A percentile compares a stretch with the other conserved stretches of the same genome.
Conservation (phyloP, 1,140 invertebrate genomes). For the Callitettix versicolor region DNA sequence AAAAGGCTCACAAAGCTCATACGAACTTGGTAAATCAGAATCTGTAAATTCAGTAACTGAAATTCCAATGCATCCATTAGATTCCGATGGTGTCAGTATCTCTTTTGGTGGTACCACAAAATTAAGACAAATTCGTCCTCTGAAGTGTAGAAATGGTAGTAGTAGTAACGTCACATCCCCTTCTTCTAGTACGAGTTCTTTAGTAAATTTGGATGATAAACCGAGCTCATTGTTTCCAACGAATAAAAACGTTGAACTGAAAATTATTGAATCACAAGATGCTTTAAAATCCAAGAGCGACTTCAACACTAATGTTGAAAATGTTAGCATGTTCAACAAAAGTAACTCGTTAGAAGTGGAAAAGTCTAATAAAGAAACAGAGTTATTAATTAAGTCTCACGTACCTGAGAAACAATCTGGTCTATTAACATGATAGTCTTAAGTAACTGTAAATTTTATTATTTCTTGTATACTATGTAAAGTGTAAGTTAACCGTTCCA, state of each 20-base stretch:
- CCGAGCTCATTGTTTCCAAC: not conserved
- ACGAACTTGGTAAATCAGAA: slow-evolving; percentile 32
- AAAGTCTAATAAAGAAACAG: slow-evolving; percentile 18
- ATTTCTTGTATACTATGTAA: too few relatives aligned
- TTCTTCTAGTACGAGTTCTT: slow-evolving; percentile 9
- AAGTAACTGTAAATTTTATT: too few relatives aligned
- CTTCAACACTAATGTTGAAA: slow-evolving; percentile 10
- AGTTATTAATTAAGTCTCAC: slow-evolving; percentile 20
- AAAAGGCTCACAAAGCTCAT: slow-evolving; percentile 38
- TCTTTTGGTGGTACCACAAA: slow-evolving; percentile 54
- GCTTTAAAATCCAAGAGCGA: slow-evolving; percentile 8
- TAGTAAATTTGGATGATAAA: not conserved
- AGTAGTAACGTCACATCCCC: slow-evolving; percentile 8
- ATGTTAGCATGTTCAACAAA: slow-evolving; percentile 4
- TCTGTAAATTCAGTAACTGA: slow-evolving; percentile 25
- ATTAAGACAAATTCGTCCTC: slow-evolving; percentile 45
- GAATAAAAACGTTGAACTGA: slow-evolving; percentile 15
- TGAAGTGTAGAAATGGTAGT: slow-evolving; percentile 9
- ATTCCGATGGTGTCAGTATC: slow-evolving; percentile 50
- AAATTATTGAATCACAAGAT: slow-evolving; percentile 16
- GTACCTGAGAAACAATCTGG: slow-evolving; percentile 9
- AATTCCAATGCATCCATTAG: slow-evolving; percentile 40
- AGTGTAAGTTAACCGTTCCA: too few relatives aligned
- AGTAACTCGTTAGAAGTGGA: slow-evolving; percentile 8
- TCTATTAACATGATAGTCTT: not conserved